These are phyloP conservation scores for Propsilocerus akamusi DNA, from an alignment of 1,140 invertebrate genomes.

Conservation along the genomic window DNA sequence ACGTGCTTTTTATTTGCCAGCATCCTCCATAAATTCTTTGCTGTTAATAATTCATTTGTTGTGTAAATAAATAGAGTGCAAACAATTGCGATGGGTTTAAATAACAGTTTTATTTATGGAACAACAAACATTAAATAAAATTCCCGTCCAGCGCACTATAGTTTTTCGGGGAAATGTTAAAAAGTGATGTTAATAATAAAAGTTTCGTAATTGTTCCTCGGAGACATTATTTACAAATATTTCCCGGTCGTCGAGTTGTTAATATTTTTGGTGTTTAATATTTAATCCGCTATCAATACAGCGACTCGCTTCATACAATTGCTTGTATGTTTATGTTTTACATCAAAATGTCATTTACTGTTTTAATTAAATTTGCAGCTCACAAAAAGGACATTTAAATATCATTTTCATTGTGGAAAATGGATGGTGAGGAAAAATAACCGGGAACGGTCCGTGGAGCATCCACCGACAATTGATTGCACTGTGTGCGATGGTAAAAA, in stretches of 20 bases:
- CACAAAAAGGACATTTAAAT: constrained; percentile 3
- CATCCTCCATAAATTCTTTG: no score
- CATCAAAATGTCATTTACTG: constrained; percentile 1
- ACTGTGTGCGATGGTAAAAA: no score
- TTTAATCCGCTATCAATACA: neutral
- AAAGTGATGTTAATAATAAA: neutral
- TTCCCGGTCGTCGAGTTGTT: no score
- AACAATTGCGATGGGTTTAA: neutral
- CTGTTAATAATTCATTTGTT: constrained; percentile 4
- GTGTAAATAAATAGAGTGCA: constrained; percentile 1
- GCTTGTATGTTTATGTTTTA: neutral
- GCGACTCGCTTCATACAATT: neutral
- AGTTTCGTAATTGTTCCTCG: no score
- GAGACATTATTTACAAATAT: no score
- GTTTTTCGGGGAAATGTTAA: neutral
- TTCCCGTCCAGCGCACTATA: neutral
- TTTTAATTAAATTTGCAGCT: constrained; percentile 4
- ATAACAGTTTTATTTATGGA: constrained; percentile 2
- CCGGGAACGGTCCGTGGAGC: no score
- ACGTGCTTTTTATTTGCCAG: no score
- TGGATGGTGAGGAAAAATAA: no score
- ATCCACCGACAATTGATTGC: no score
- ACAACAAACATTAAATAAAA: neutral
- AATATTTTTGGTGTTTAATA: neutral
- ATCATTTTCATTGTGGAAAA: no score